Evolutionary conservation across 2,113 vertebrate species (phyloP).

Genomic region (Nibea coibor): DNA sequence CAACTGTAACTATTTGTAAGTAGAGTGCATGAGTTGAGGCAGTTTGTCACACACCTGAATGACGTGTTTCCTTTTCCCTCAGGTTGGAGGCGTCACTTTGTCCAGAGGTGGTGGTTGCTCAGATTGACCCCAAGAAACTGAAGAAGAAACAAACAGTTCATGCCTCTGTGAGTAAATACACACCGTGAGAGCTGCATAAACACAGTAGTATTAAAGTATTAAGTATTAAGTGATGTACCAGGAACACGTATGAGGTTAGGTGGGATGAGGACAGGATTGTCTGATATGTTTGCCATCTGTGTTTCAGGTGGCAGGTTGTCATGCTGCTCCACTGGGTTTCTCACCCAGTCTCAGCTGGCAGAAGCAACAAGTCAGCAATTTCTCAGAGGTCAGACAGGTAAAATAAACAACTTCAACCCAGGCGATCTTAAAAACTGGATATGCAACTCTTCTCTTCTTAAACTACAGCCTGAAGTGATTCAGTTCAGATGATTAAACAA

Average conservation of each 20-base stretch:
- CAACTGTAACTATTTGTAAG: background rate
- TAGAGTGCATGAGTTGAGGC: background rate
- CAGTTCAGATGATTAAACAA: background rate
- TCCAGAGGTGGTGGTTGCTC: conserved; percentile 96
- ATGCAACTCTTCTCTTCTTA: background rate
- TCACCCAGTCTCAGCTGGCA: conserved; percentile 94
- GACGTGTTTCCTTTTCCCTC: background rate
- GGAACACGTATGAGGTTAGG: background rate
- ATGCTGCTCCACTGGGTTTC: conserved; percentile 92
- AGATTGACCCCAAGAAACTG: conserved; percentile 96
- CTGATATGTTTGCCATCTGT: background rate
- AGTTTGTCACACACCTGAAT: background rate
- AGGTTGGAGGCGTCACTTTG: conserved; percentile 95
- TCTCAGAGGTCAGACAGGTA: conserved; percentile 85
- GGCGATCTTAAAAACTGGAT: background rate
- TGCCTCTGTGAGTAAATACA: conserved; percentile 87
- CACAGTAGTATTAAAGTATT: background rate
- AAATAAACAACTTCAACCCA: background rate
- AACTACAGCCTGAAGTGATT: background rate
- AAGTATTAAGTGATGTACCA: background rate
- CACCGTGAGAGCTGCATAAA: background rate
- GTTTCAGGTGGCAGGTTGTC: conserved; percentile 89
- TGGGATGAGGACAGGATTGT: no score
- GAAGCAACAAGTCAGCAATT: conserved; percentile 91
- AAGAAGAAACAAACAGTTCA: conserved; percentile 92